These are phyloP conservation scores for Euleptes europaea DNA, from an alignment of 2,113 vertebrate species.

Conservation along the genomic window DNA sequence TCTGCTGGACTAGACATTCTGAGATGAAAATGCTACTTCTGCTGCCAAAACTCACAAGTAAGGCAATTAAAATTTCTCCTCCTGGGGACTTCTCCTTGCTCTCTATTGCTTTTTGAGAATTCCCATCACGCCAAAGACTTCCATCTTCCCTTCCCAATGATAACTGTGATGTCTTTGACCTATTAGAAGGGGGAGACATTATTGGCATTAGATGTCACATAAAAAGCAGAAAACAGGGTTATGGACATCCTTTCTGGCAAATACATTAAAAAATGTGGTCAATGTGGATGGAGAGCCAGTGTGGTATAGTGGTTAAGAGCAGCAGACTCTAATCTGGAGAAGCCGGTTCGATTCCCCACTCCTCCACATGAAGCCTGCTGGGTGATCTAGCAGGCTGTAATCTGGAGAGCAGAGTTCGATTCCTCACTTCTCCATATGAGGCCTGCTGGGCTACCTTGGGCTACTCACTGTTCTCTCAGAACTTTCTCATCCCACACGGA, in stretches of 20 bases:
- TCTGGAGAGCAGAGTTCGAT: no score
- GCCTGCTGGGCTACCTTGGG: no score
- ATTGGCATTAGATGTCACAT: not conserved
- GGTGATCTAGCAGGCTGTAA: no score
- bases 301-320: no score
- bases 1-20: not conserved
- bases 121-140: not conserved
- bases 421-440: no score
- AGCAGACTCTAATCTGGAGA: no score
- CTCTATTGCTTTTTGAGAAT: not conserved
- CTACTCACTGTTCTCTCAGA: no score
- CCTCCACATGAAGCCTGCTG: no score
- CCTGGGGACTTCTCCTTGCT: not conserved
- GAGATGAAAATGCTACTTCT: not conserved
- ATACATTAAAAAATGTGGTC: not conserved
- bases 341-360: no score
- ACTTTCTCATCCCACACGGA: no score
- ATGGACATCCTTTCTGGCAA: not conserved
- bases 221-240: not conserved
- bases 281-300: not conserved
- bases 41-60: not conserved
- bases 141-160: not conserved
- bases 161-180: not conserved
- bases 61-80: not conserved
- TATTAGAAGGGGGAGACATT: not conserved